Evolutionary conservation across 64 coral and sea anemone genomes (phyloP), one percentile per base, ranked within the genome.

Genomic region (Astreopora myriophthalma): DNA sequence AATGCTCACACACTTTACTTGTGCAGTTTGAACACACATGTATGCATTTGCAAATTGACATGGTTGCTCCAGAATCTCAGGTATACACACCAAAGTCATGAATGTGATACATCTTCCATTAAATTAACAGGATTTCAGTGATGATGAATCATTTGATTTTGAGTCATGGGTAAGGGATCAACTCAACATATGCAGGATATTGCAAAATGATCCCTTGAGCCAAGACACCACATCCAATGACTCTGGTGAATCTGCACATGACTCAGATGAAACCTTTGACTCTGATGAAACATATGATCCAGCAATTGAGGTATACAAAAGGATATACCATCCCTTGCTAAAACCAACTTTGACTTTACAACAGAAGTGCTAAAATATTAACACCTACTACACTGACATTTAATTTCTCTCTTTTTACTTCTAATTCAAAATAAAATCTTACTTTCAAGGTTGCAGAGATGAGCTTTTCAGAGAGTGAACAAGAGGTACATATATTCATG

Each of bases 211-310:
- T 5, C 26, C 73, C 13, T 48, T 48, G 20, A 23, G 22, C 6
- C 73, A 76, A 28, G 73, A 23, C 20, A 14, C 1, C 17, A 7
- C 22, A 16, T 11, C 9, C 11, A 11, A 66, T 66, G 63, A 66
- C 22, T 39, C 71, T 22, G 27, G 26, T 33, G 34, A 73, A 22
- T n/a, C n/a, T n/a, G 16, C 70, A 5, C 4, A 37, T 37, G 70
- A 73, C 34, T 73, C 71, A 20, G 73, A 76, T 76, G 73, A 76
- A 46, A 76, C 73, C 26, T 76, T 76, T 76, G 73, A 76, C 14
- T 37, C 73, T 27, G 73, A 24, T 76, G 73, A 76, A 46, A 76
- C 73, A 25, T 76, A 46, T 76, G 73, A 76, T 24, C 73, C 73
- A 11, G 73, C 6, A 28, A 29, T 48, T 28, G 73, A 48, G 39